Evolutionary conservation across 1,140 invertebrate genomes (phyloP), one percentile per base, ranked within the genome.

Genomic region (Lasaia peninsularis): DNA sequence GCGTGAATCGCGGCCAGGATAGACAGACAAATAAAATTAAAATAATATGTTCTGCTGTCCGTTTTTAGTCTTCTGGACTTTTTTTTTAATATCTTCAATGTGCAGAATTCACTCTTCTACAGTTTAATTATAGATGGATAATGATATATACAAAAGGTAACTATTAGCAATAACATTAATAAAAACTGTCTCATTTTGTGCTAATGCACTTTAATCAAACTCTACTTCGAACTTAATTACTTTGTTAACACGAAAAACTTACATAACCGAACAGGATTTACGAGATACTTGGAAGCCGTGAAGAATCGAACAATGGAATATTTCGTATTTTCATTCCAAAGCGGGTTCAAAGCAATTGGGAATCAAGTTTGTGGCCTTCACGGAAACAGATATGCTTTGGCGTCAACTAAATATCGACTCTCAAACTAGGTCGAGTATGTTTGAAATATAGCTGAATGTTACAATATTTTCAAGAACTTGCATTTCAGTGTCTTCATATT

Each of bases 391-490:
- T 44, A 44, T 20, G 37, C 37, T 44, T 10, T 44, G 37, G 16
- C 37, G 37, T 20, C 37, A 18, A 44, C 14, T 44, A 44, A 44
- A 44, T 16, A 44, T 44, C 37, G 37, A 44, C 14, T 10, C 16
- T 20, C 2, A 44, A 44, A 44, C 37, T 44, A 44, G 37, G 37
- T 44, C 37, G 37, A 44, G 37, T 44, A 40, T 18, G 14, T 40
- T 40, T 40, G 37, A 44, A 44, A 44, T 44, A 44, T 44, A 10
- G 37, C 37, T 4, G 37, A 44, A 44, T 44, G 37, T 44, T 9
- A 44, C 37, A 18, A 44, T 44, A 44, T 44, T 44, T 44, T 44
- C 37, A 44, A 44, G 37, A 44, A 44, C 37, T 44, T 14, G 14
- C 37, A 44, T 44, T 44, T 44, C 37, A 44, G 5, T 44, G 37